A percentile compares a stretch with the other conserved stretches of the same genome.
Conservation (phyloP, 2,797 vertebrate genomes). For the Glossophaga mutica region DNA sequence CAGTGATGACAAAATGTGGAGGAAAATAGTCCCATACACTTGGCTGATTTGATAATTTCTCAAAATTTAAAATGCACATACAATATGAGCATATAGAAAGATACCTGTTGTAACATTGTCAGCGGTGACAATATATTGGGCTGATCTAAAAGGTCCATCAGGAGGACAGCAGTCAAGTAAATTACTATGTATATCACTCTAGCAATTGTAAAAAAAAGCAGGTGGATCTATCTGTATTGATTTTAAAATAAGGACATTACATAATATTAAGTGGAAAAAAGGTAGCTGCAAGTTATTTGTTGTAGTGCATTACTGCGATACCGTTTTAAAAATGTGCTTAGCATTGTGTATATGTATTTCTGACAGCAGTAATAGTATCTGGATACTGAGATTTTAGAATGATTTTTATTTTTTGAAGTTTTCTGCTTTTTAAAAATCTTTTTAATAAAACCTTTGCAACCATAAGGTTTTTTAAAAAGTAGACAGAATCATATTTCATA, state of each 20-base stretch:
- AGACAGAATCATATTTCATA: not conserved
- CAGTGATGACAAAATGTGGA: not conserved
- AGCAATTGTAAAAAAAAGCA: not conserved
- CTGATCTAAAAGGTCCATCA: not conserved
- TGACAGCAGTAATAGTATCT: not conserved
- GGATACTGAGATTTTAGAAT: not conserved
- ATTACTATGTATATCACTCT: not conserved
- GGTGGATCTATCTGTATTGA: slow-evolving; percentile 9
- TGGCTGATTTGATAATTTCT: not conserved
- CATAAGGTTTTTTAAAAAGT: not conserved
- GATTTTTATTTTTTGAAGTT: not conserved
- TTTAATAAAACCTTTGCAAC: not conserved
- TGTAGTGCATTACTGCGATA: not conserved
- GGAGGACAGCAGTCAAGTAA: slow-evolving; percentile 25
- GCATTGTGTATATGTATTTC: not conserved
- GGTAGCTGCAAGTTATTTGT: not conserved
- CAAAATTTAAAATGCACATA: not conserved
- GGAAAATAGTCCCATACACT: not conserved
- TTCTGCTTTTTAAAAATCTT: not conserved
- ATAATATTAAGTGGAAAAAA: not conserved
- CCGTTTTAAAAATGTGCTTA: not conserved
- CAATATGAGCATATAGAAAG: not conserved
- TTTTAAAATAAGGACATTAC: slow-evolving; percentile 8
- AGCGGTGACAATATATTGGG: not conserved
- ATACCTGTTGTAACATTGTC: not conserved